Evolutionary conservation across 2,888 invertebrate genomes (phyloP).

Genomic region (Melinaea marsaeus): DNA sequence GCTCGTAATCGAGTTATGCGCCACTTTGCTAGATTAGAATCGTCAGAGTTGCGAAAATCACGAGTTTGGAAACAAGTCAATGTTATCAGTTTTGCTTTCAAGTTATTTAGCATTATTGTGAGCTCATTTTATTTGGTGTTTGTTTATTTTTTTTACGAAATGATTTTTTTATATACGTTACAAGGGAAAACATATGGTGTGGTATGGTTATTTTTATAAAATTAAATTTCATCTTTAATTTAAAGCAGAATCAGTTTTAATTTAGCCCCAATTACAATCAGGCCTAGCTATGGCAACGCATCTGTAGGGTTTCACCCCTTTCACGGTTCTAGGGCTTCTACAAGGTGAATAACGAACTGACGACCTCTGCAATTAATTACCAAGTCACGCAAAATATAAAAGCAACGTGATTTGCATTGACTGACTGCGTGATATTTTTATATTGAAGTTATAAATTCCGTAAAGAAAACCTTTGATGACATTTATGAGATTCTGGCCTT

Average conservation of each 20-base stretch:
- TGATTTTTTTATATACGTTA: background rate
- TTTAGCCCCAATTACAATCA: constrained; percentile 25
- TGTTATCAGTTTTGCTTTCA: constrained; percentile 1
- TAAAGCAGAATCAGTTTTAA: constrained; percentile 12
- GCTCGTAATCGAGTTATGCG: constrained; percentile 39
- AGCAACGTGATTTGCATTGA: constrained; percentile 11
- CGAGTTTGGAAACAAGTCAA: constrained; percentile 12
- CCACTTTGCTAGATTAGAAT: constrained; percentile 40
- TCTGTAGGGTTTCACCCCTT: constrained; percentile 48
- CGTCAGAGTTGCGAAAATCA: constrained; percentile 28
- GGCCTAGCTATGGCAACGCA: constrained; percentile 32
- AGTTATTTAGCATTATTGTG: background rate
- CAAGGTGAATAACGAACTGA: constrained; percentile 38
- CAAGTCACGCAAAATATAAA: constrained; percentile 12
- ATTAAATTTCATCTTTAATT: constrained; percentile 2
- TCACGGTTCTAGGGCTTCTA: constrained; percentile 47
- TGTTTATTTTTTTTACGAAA: background rate
- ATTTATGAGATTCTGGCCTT: constrained; percentile 5
- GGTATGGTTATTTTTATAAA: constrained; percentile 4
- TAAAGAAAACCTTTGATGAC: constrained; percentile 4
- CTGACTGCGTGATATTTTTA: constrained; percentile 10
- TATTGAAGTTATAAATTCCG: constrained; percentile 5
- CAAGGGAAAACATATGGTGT: background rate
- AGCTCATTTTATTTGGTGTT: background rate
- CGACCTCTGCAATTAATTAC: constrained; percentile 29